phyloP scores from a whole-genome alignment of 2,113 vertebrate genomes.

The Leucoraja erinaceus region DNA sequence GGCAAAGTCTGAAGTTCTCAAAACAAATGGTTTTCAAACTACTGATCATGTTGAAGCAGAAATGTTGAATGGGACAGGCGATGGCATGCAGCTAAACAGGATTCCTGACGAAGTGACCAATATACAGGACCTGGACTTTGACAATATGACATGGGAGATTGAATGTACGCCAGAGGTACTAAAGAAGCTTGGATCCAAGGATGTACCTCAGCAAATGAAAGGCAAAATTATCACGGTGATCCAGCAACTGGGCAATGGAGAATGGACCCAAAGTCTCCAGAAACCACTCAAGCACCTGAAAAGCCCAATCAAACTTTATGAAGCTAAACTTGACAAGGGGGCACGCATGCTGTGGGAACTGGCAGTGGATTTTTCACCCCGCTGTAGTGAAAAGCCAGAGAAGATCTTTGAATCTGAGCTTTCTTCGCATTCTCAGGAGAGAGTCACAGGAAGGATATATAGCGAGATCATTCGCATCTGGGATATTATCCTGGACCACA shows the following conservation, averaged over 20 bases:
- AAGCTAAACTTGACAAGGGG: conserved; percentile 66
- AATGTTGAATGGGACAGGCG: background rate
- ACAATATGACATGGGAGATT: conserved; percentile 74
- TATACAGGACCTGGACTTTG: conserved; percentile 57
- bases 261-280: conserved; percentile 60
- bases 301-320: conserved; percentile 62
- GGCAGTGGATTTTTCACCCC: conserved; percentile 69
- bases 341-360: conserved; percentile 70
- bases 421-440: conserved; percentile 34
- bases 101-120: conserved; percentile 47
- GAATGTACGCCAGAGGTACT: conserved; percentile 66
- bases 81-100: background rate
- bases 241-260: conserved; percentile 64
- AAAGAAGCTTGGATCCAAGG: conserved; percentile 61
- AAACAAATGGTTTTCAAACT: background rate
- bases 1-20: background rate
- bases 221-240: conserved; percentile 58
- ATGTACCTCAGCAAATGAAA: conserved; percentile 57
- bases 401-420: conserved; percentile 55
- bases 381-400: conserved; percentile 65
- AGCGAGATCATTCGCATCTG: conserved; percentile 72
- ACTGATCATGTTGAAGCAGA: background rate
- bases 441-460: conserved; percentile 59
- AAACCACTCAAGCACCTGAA: conserved; percentile 63
- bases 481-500: conserved; percentile 66